Conservation (phyloP, 2,888 invertebrate species). For the Tribolium freemani region DNA sequence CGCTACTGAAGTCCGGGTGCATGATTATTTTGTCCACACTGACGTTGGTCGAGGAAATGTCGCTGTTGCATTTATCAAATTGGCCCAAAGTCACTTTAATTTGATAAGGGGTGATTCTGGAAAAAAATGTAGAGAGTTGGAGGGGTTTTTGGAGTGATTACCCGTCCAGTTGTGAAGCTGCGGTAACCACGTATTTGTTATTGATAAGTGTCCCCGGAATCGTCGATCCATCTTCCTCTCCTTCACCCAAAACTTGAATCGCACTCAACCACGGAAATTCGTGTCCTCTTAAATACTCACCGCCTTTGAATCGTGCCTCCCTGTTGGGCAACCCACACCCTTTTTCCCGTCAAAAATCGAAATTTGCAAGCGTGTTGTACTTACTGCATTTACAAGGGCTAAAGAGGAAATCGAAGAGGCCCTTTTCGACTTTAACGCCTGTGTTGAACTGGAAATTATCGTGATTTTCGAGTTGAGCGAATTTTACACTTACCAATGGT, state of each 20-base stretch:
- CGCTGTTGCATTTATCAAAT: conserved; percentile 70
- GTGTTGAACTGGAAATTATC: neutral
- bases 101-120: conserved; percentile 66
- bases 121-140: conserved; percentile 45
- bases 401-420: conserved; percentile 56
- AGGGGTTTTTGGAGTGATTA: conserved; percentile 52
- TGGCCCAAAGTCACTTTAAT: conserved; percentile 72
- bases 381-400: conserved; percentile 61
- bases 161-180: conserved; percentile 71
- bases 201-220: conserved; percentile 72
- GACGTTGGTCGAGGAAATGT: conserved; percentile 69
- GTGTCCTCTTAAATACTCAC: conserved; percentile 69
- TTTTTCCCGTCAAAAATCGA: conserved; percentile 49
- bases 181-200: conserved; percentile 72
- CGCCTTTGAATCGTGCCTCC: conserved; percentile 65
- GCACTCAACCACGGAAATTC: conserved; percentile 73
- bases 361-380: conserved; percentile 44
- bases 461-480: neutral
- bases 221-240: conserved; percentile 38
- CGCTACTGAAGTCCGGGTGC: conserved; percentile 71
- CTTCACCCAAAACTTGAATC: conserved; percentile 62
- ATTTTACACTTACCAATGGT: neutral
- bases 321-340: conserved; percentile 70
- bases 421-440: conserved; percentile 30
- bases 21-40: conserved; percentile 70